These are phyloP conservation scores for Gobionotothen gibberifrons DNA, from an alignment of 2,797 vertebrate species.

Conservation along the genomic window DNA sequence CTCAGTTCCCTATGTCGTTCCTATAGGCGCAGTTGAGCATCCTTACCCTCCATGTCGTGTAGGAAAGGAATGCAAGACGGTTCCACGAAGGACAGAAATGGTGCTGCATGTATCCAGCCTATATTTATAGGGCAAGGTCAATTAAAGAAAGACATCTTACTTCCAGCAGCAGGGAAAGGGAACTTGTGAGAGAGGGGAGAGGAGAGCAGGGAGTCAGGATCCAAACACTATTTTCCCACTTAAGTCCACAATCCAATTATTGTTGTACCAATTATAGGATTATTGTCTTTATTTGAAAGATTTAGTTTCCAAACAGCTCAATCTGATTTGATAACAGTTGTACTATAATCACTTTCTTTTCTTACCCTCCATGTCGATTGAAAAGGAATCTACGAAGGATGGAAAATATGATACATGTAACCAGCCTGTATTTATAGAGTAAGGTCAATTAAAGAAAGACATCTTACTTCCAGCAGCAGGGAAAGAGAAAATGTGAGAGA, in stretches of 20 bases:
- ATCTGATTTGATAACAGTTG: slow-evolving; percentile 16
- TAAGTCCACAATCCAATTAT: slow-evolving; percentile 54
- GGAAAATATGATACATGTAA: slow-evolving; percentile 16
- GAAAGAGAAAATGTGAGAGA: slow-evolving; percentile 18
- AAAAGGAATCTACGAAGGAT: slow-evolving; percentile 14
- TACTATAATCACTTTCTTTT: slow-evolving; percentile 30
- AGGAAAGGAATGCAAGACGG: slow-evolving; percentile 4
- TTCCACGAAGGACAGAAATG: slow-evolving; percentile 11
- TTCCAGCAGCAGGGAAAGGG: too few relatives aligned
- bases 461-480: slow-evolving; percentile 28
- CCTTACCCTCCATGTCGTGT: slow-evolving; percentile 12
- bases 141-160: slow-evolving; percentile 51
- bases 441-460: slow-evolving; percentile 57
- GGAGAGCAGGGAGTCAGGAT: slow-evolving; percentile 16
- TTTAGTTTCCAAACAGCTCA: background rate
- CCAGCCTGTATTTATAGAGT: slow-evolving; percentile 45
- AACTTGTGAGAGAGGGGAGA: slow-evolving; percentile 26
- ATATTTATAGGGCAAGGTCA: slow-evolving; percentile 55
- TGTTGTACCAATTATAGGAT: background rate
- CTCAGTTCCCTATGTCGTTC: slow-evolving; percentile 38
- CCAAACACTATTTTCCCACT: slow-evolving; percentile 38
- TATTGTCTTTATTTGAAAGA: slow-evolving; percentile 7
- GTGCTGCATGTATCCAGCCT: slow-evolving; percentile 23
- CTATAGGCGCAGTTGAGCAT: slow-evolving; percentile 49
- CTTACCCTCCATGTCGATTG: slow-evolving; percentile 14